These are phyloP conservation scores for Graphium colonna DNA, from an alignment of 2,888 invertebrate species.

Conservation along the genomic window DNA sequence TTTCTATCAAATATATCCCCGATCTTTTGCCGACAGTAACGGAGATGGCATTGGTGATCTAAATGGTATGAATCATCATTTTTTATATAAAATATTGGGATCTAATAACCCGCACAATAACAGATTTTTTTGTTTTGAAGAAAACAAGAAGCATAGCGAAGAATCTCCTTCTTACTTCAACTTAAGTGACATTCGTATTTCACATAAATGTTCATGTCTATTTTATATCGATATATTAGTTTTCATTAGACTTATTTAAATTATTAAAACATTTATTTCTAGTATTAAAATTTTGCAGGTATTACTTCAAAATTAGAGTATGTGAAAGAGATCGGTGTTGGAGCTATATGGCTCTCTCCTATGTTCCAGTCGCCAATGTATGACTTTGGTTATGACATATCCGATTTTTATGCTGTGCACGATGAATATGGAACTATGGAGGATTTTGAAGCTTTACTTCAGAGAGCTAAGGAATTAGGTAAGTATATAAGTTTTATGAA, in stretches of 20 bases:
- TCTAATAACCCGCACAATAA: no score
- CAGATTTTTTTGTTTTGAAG: no score
- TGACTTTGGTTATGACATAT: constrained; percentile 90
- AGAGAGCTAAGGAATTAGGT: constrained; percentile 72
- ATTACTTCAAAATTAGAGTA: constrained; percentile 82
- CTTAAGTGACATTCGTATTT: no score
- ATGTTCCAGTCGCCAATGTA: constrained; percentile 87
- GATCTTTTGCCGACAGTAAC: constrained; percentile 88
- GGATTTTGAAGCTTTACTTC: constrained; percentile 82
- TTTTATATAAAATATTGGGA: no score
- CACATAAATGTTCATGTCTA: background rate
- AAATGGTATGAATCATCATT: constrained; percentile 54
- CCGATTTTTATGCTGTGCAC: constrained; percentile 85
- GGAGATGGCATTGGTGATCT: constrained; percentile 86
- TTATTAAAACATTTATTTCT: background rate
- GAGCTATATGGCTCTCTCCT: constrained; percentile 87
- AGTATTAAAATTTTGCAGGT: no score
- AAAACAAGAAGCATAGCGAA: background rate
- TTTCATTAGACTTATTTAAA: background rate
- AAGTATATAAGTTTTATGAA: constrained; percentile 34
- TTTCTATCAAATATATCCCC: constrained; percentile 89
- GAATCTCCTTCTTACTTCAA: no score
- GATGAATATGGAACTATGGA: constrained; percentile 85
- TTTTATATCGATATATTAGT: background rate
- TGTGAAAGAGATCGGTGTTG: constrained; percentile 83